Evolutionary conservation across 2,888 invertebrate species (phyloP), one percentile per base, ranked within the genome.

Genomic region (Nycteola revayana): DNA sequence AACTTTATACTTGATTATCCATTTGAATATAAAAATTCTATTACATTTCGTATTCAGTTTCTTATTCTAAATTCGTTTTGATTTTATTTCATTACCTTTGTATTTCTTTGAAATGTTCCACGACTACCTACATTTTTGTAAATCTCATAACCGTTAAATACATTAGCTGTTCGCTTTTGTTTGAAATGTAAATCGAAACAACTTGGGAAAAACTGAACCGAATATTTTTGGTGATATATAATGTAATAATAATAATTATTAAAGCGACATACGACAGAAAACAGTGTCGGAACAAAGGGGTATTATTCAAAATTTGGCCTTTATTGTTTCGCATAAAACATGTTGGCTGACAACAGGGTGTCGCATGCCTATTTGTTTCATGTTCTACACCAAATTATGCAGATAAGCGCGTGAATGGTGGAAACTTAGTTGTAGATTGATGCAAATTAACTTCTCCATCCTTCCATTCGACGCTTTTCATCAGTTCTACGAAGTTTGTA

Each of bases 381-480:
- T 80, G 76, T 75, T 78, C 75, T 70, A 75, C 77, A 75, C 58
- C 71, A 79, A 83, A 85, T 86, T 84, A 83, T 86, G 81, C 69
- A 83, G 84, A 85, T 85, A 82, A 81, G 82, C 76, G 73, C 82
- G 70, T 81, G 78, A 83, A 84, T 82, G 70, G 78, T 56, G 63
- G 70, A 73, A 85, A 86, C 83, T 85, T 83, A 70, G 71, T 65
- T 75, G 66, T 74, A 67, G 75, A 77, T 71, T 75, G 75, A 77
- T 78, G 80, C 75, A 83, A 86, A 85, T 82, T 83, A 81, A 82
- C 81, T 82, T 64, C 52, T 61, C 54, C 65, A 72, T 72, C 71
- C 69, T 75, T 70, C 71, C 63, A 75, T 75, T 78, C 58, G 67
- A 70, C 62, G 76, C 69, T 73, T 79, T 77, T 75, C 77, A 77